phyloP scores from a whole-genome alignment of 1,140 invertebrate species.

The Tetraneura akinire region DNA sequence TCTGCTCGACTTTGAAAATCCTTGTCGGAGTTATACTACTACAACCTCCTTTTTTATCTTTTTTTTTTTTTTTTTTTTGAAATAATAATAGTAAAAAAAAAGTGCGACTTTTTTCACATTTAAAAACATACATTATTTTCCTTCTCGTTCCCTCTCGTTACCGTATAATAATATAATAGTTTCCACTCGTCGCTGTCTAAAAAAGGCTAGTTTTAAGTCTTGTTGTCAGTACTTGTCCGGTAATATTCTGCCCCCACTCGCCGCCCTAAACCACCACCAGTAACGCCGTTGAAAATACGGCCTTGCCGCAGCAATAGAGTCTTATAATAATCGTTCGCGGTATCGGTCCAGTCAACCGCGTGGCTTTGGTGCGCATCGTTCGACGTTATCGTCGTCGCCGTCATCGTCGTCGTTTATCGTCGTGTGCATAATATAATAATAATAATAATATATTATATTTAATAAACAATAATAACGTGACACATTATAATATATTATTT shows the following conservation, averaged over 20 bases:
- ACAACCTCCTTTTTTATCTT: too few species aligned
- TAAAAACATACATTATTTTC: neutral
- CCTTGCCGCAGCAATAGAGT: neutral
- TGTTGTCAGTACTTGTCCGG: conserved; percentile 5
- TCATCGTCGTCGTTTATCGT: neutral
- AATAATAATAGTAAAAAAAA: too few species aligned
- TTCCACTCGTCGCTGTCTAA: neutral
- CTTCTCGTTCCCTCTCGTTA: neutral
- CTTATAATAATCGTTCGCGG: conserved; percentile 42
- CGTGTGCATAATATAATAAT: neutral
- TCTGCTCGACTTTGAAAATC: too few species aligned
- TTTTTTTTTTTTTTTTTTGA: too few species aligned
- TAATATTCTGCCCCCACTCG: neutral
- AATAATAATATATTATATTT: neutral
- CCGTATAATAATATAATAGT: too few species aligned
- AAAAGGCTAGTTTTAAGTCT: conserved; percentile 6
- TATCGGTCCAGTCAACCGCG: conserved; percentile 48
- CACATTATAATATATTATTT: neutral
- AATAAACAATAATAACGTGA: neutral
- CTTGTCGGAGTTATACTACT: too few species aligned
- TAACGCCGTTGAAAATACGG: neutral
- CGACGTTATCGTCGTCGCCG: neutral
- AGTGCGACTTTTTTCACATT: too few species aligned
- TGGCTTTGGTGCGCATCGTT: conserved; percentile 30
- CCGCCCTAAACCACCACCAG: neutral